These are phyloP conservation scores for Procavia capensis DNA, from an alignment of 2,113 vertebrate genomes.

Conservation along the genomic window DNA sequence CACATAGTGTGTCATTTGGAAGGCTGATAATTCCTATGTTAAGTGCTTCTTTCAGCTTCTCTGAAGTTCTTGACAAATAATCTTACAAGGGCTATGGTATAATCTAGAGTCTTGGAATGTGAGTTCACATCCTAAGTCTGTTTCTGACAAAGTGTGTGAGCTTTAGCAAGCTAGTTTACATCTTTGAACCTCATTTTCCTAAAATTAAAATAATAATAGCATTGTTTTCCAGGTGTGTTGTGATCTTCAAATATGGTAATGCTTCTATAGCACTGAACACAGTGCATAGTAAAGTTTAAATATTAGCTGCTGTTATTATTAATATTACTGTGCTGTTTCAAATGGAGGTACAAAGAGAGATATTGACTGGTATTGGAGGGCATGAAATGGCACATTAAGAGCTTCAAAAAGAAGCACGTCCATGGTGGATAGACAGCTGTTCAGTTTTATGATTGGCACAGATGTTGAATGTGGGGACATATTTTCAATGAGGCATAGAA, in stretches of 20 bases:
- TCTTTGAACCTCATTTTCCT: not conserved
- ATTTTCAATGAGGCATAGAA: not conserved
- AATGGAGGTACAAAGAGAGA: not conserved
- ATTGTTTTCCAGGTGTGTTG: not conserved
- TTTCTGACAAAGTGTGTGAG: not conserved
- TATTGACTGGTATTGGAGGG: not conserved
- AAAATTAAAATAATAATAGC: not conserved
- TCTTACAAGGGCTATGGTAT: not conserved
- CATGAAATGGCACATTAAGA: not conserved
- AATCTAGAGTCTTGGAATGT: not conserved
- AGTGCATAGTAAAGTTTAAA: not conserved
- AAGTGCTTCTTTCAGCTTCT: not conserved
- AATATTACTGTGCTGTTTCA: not conserved
- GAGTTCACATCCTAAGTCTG: not conserved
- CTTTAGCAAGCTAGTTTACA: not conserved
- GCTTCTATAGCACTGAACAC: not conserved
- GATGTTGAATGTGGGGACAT: not conserved
- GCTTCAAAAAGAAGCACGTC: not conserved
- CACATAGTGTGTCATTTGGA: not conserved
- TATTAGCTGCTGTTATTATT: not conserved
- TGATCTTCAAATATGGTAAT: not conserved
- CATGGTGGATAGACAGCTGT: not conserved
- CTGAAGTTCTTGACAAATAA: conserved; percentile 12
- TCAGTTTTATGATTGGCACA: not conserved
- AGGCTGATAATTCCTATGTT: not conserved